Evolutionary conservation across 2,888 invertebrate genomes (phyloP).

Genomic region (Lumbricus terrestris): DNA sequence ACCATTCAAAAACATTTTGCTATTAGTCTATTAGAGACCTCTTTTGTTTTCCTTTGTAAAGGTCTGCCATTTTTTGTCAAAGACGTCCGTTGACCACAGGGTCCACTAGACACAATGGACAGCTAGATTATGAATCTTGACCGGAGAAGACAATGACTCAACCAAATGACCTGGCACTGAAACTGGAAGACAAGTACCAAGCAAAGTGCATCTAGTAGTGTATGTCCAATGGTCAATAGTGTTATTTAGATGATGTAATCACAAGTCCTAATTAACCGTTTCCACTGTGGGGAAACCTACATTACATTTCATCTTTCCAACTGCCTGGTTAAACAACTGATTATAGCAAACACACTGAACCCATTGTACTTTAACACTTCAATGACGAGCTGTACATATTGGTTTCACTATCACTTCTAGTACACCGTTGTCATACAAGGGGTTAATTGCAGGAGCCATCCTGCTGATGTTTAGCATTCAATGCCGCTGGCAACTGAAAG

Average conservation of each 20-base stretch:
- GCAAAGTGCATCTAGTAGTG: not conserved
- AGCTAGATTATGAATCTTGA: not conserved
- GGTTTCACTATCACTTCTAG: no score
- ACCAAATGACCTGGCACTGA: not conserved
- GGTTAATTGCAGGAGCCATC: no score
- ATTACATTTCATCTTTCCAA: not conserved
- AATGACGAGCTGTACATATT: no score
- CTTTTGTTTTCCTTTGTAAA: not conserved
- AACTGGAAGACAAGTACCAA: not conserved
- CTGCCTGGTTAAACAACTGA: not conserved
- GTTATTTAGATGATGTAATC: not conserved
- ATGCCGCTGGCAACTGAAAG: not conserved
- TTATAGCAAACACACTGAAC: no score
- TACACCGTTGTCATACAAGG: no score
- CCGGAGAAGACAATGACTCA: no score
- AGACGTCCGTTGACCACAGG: not conserved
- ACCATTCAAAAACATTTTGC: not conserved
- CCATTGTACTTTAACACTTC: not conserved
- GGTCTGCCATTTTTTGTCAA: not conserved
- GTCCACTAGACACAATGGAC: not conserved
- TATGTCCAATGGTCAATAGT: not conserved
- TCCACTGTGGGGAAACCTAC: not conserved
- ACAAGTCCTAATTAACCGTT: not conserved
- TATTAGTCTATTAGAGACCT: not conserved
- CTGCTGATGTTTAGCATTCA: not conserved